These are phyloP conservation scores for Aleadryas rufinucha DNA, from an alignment of 2,113 vertebrate genomes.

Conservation along the genomic window DNA sequence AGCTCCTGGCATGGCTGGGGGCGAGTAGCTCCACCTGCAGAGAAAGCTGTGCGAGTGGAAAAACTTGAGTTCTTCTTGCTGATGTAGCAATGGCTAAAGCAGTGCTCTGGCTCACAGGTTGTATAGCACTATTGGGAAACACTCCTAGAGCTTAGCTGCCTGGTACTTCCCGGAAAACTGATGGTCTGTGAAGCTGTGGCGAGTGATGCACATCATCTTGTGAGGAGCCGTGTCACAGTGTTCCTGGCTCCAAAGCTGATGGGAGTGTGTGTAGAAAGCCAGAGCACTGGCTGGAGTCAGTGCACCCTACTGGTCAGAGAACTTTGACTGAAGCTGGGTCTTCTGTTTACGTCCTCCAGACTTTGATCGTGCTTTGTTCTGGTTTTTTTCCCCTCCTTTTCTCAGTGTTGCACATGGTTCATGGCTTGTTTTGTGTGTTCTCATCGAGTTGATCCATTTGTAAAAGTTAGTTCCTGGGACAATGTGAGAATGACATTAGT, in stretches of 20 bases:
- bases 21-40: neutral
- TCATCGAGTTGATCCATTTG: neutral
- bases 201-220: rapidly evolving
- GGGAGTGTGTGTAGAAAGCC: neutral
- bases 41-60: neutral
- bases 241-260: neutral
- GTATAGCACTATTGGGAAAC: neutral
- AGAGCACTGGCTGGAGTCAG: neutral
- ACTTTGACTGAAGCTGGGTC: neutral
- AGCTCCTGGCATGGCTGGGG: neutral
- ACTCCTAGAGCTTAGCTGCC: neutral
- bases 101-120: rapidly evolving
- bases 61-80: neutral
- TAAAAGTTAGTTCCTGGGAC: neutral
- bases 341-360: neutral
- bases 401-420: neutral
- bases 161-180: neutral
- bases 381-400: neutral
- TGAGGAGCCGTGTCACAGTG: neutral
- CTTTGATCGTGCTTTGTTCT: neutral
- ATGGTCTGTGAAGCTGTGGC: neutral
- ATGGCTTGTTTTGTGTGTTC: neutral
- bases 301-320: neutral
- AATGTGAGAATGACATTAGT: neutral
- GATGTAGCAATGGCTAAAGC: neutral